Percentiles rank a stretch among this genome's conserved stretches.
These are phyloP conservation scores for Sebastes cheni DNA, from an alignment of 2,797 vertebrate genomes.

Conservation along the genomic window DNA sequence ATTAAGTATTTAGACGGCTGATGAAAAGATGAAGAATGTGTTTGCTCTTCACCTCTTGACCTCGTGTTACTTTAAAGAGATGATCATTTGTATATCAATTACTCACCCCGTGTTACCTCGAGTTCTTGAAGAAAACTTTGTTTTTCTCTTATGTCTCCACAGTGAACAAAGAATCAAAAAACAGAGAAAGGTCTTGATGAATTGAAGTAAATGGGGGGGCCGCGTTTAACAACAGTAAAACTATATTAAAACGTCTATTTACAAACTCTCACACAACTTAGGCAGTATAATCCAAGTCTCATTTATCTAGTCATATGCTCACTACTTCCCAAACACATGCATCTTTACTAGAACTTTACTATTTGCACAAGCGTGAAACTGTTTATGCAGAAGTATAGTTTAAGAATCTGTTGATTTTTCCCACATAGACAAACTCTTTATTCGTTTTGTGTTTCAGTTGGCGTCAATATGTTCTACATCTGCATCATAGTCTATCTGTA, in stretches of 20 bases:
- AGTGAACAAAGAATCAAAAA: too few relatives aligned
- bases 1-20: conserved; percentile 23
- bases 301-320: too few relatives aligned
- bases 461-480: conserved; percentile 98
- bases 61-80: not conserved
- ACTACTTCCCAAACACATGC: too few relatives aligned
- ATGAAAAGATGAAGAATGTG: conserved; percentile 41
- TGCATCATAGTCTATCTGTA: conserved; percentile 98
- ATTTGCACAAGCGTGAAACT: too few relatives aligned
- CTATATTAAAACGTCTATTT: too few relatives aligned
- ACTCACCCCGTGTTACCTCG: not conserved
- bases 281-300: not conserved
- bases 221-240: not conserved
- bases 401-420: not conserved
- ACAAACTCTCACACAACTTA: too few relatives aligned
- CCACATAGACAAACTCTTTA: not conserved
- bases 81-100: not conserved
- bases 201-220: too few relatives aligned
- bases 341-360: too few relatives aligned
- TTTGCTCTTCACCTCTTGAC: conserved; percentile 5
- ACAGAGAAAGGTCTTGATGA: too few relatives aligned
- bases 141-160: too few relatives aligned
- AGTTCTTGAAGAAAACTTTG: not conserved
- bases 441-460: conserved; percentile 84
- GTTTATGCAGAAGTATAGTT: not conserved